Evolutionary conservation across 2,888 invertebrate genomes (phyloP).

Genomic region (Ormyrus pomaceus): DNA sequence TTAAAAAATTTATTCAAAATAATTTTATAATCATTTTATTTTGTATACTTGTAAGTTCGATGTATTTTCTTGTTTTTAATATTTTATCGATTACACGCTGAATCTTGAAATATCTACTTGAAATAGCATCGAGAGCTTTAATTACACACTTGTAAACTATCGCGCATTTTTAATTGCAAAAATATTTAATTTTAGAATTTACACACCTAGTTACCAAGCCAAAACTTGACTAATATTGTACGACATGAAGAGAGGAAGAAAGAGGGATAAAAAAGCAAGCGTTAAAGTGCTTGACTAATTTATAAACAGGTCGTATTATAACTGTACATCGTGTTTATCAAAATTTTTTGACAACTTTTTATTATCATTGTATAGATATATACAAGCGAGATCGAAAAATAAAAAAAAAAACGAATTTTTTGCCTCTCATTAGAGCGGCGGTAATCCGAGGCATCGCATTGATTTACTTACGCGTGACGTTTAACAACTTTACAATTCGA

Average conservation of each 20-base stretch:
- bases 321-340: slow-evolving; percentile 56
- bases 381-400: slow-evolving; percentile 27
- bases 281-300: not conserved
- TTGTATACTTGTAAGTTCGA: slow-evolving; percentile 5
- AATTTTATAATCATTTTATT: slow-evolving; percentile 25
- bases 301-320: not conserved
- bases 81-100: slow-evolving; percentile 4
- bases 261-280: slow-evolving; percentile 9
- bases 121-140: slow-evolving; percentile 49
- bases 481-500: slow-evolving; percentile 54
- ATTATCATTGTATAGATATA: slow-evolving; percentile 40
- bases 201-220: slow-evolving; percentile 71
- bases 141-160: slow-evolving; percentile 53
- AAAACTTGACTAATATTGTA: slow-evolving; percentile 68
- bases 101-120: slow-evolving; percentile 27
- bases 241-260: slow-evolving; percentile 34
- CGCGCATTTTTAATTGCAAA: slow-evolving; percentile 54
- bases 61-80: not conserved
- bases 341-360: slow-evolving; percentile 61
- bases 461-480: slow-evolving; percentile 45
- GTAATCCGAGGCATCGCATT: slow-evolving; percentile 20
- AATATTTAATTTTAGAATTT: slow-evolving; percentile 68
- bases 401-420: slow-evolving; percentile 41
- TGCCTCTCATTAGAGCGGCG: slow-evolving; percentile 26
- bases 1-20: slow-evolving; percentile 29